Evolutionary conservation across 2,113 vertebrate species (phyloP), one percentile per base, ranked within the genome.

Genomic region (Heliornis fulica): DNA sequence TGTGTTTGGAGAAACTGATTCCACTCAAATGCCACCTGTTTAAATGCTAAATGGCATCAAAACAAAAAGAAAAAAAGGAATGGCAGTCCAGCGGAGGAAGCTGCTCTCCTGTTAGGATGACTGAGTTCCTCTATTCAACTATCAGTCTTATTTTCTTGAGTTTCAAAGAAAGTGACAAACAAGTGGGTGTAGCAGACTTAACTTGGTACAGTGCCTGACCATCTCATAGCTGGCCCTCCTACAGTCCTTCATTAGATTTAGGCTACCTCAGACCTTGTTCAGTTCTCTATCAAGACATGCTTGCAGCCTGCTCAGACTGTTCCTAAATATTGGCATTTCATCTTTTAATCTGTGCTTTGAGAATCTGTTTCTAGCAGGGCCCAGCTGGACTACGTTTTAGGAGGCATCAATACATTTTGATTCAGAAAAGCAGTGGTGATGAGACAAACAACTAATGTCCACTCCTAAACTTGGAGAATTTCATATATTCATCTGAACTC

Each of bases 1-100:
- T 82, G 45, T 1, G 4, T 96, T 96, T 97, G 89, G 60, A 95
- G 91, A 97, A 97, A 96, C 84, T 48, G 92, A 87, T 94, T 94
- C 93, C 87, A 69, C 89, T 91, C 68, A 80, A 96, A 90, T 77
- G 75, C 48, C 96, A 93, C 94, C 94, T 96, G 82, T 92, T 97
- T 95, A 93, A 96, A 95, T 88, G 81, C 83, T 97, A 96, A 97
- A 91, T 89, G 90, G 83, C 93, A 76, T 68, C 74, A 96, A 87
- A 95, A 83, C 9, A 63, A 90, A 94, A 92, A 71, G 72, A 46
- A 57, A 43, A 36, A 36, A 60, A 91, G 81, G 63, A 21, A 79
- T 83, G 61, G 82, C 36, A 51, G 75, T 72, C 70, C 64, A 50
- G 74, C 74, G 90, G 71, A 94, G 51, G 91, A 94, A 41, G 68